Evolutionary conservation across 2,113 vertebrate genomes (phyloP).

Genomic region (Galeopterus variegatus): DNA sequence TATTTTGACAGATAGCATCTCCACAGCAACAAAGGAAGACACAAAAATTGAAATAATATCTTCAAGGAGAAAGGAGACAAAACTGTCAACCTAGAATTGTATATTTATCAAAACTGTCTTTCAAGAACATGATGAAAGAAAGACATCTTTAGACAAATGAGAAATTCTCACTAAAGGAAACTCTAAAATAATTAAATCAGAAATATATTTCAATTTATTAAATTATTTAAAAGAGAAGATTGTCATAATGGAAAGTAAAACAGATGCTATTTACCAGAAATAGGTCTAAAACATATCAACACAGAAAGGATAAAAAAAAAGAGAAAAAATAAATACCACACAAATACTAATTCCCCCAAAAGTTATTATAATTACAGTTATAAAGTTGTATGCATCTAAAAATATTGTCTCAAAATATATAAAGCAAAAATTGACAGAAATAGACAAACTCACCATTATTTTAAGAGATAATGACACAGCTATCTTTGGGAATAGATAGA

Average conservation of each 20-base stretch:
- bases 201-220: constrained; percentile 1
- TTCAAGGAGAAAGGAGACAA: not conserved
- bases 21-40: not conserved
- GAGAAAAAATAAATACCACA: not conserved
- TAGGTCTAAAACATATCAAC: not conserved
- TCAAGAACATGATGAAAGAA: not conserved
- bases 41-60: not conserved
- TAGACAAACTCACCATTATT: not conserved
- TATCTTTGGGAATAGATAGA: not conserved
- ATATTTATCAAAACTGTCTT: not conserved
- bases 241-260: not conserved
- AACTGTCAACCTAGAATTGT: not conserved
- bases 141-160: not conserved
- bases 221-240: not conserved
- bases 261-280: not conserved
- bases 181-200: constrained; percentile 17
- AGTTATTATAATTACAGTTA: not conserved
- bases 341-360: not conserved
- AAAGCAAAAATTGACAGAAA: not conserved
- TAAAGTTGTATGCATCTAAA: not conserved
- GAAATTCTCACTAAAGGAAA: not conserved
- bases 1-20: not conserved
- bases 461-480: not conserved
- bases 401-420: not conserved
- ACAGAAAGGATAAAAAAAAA: not conserved